Percentiles rank a stretch among this genome's conserved stretches.
Evolutionary conservation across 30 jellyfish, hydroid and myxozoan species (phyloP).

Genomic region (Cassiopea xamachana): DNA sequence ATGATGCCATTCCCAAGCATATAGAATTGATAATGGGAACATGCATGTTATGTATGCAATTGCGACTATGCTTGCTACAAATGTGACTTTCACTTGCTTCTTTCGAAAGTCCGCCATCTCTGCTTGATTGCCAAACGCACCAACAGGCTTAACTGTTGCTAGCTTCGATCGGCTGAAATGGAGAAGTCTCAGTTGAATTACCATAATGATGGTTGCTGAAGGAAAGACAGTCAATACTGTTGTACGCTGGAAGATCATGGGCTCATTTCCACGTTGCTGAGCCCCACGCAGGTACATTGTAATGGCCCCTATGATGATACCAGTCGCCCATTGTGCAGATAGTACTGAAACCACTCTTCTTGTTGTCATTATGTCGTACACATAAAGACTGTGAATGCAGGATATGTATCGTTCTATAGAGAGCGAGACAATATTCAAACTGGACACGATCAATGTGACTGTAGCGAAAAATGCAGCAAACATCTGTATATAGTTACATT

Average conservation of each 20-base stretch:
- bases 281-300: not conserved
- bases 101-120: not conserved
- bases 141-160: not conserved
- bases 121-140: not conserved
- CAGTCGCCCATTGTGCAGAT: not conserved
- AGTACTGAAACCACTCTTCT: not conserved
- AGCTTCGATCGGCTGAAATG: conserved; percentile 1
- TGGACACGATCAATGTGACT: not conserved
- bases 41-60: conserved; percentile 1
- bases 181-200: not conserved
- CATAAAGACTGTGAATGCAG: not conserved
- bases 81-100: not conserved
- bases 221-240: not conserved
- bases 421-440: not conserved
- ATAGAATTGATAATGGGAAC: not conserved
- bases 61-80: conserved; percentile 7
- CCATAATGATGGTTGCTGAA: not conserved
- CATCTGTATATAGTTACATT: not conserved
- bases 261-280: not conserved
- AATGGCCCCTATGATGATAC: not conserved
- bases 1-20: not conserved
- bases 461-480: not conserved
- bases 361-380: conserved; percentile 1
- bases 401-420: conserved; percentile 8
- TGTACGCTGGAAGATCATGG: not conserved